phyloP scores from a whole-genome alignment of 2,888 invertebrate species.

The Ceramica pisi region DNA sequence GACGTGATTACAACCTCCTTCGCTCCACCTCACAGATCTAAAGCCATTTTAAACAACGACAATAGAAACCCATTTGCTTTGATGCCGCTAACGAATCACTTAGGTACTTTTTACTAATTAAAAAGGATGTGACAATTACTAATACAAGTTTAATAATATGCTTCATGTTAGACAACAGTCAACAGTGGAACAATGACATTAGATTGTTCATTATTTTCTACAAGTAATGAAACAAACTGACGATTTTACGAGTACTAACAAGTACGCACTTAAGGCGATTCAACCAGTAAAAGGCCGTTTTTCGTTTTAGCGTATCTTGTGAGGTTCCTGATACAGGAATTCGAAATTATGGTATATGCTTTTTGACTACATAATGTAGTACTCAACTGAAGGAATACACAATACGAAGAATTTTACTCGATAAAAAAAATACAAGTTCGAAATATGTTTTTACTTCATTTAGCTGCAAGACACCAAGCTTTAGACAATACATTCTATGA shows the following conservation, averaged over 20 bases:
- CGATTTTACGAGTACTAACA: constrained; percentile 16
- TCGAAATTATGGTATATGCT: too few species aligned
- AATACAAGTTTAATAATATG: not conserved
- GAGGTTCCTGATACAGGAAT: too few species aligned
- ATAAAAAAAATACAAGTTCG: too few species aligned
- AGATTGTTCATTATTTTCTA: constrained; percentile 5
- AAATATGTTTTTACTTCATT: too few species aligned
- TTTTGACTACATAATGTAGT: too few species aligned
- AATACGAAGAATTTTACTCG: too few species aligned
- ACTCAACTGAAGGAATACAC: too few species aligned
- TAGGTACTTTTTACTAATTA: not conserved
- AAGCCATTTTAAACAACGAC: constrained; percentile 8
- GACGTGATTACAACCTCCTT: constrained; percentile 23
- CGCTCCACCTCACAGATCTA: constrained; percentile 8
- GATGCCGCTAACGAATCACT: not conserved
- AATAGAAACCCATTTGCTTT: constrained; percentile 2
- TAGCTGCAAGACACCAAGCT: too few species aligned
- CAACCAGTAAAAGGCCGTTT: too few species aligned
- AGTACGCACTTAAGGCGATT: too few species aligned
- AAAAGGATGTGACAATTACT: constrained; percentile 12
- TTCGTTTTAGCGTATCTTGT: too few species aligned
- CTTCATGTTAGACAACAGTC: constrained; percentile 5
- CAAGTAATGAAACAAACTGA: constrained; percentile 23
- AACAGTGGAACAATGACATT: constrained; percentile 8
- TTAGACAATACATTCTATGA: too few species aligned